Evolutionary conservation across 2,797 vertebrate species (phyloP).

Genomic region (Petrocephalus sullivani): DNA sequence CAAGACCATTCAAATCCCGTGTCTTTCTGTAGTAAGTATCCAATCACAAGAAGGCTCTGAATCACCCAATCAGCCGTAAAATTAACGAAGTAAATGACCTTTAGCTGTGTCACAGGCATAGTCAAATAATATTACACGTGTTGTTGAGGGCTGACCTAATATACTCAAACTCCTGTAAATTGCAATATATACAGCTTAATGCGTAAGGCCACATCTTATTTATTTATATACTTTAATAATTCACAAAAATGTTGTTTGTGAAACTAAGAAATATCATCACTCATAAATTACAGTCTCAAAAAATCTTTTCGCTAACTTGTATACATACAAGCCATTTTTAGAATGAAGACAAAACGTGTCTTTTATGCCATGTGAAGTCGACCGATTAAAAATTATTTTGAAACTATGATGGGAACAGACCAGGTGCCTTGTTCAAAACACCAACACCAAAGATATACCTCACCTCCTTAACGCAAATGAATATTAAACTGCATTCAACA

Average conservation of each 20-base stretch:
- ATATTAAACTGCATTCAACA: neutral
- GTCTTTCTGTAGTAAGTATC: neutral
- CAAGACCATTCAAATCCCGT: neutral
- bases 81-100: neutral
- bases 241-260: neutral
- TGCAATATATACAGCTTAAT: neutral
- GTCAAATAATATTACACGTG: neutral
- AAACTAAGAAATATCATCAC: neutral
- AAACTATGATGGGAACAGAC: constrained; percentile 38
- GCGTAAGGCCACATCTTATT: neutral
- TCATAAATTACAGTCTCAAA: neutral
- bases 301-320: neutral
- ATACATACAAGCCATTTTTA: constrained; percentile 27
- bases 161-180: neutral
- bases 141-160: neutral
- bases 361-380: constrained; percentile 45
- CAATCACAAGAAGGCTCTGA: neutral
- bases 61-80: neutral
- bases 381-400: constrained; percentile 51
- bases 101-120: neutral
- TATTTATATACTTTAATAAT: neutral
- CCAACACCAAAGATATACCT: neutral
- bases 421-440: too few species aligned
- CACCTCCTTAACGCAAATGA: neutral
- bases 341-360: constrained; percentile 22